Evolutionary conservation across 2,113 vertebrate genomes (phyloP).

Genomic region (Gasterosteus nipponicus): DNA sequence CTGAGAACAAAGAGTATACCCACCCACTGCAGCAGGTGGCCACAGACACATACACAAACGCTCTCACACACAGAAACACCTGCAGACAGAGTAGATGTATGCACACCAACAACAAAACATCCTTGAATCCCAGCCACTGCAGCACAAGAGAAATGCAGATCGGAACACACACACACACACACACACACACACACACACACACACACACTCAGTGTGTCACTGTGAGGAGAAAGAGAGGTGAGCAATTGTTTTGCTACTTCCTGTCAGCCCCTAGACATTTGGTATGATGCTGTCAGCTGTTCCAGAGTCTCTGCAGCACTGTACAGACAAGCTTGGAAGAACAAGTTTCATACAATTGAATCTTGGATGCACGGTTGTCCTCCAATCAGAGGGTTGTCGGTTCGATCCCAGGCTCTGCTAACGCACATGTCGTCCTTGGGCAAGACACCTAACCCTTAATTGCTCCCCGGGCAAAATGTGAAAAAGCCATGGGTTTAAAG

Average conservation of each 20-base stretch:
- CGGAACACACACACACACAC: background rate
- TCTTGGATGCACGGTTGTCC: too few relatives aligned
- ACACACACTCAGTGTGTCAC: too few relatives aligned
- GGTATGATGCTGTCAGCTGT: background rate
- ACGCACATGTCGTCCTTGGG: too few relatives aligned
- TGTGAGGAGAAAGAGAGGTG: background rate
- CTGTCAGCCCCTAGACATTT: background rate
- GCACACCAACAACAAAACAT: background rate
- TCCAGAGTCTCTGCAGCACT: background rate
- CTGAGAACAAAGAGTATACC: constrained; percentile 37
- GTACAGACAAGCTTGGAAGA: background rate
- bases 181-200: too few relatives aligned
- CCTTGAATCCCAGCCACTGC: background rate
- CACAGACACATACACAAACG: background rate
- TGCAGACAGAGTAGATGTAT: background rate
- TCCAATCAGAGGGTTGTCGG: too few relatives aligned
- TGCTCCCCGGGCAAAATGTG: too few relatives aligned
- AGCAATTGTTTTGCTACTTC: background rate
- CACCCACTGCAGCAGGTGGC: constrained; percentile 40
- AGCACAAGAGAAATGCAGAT: background rate
- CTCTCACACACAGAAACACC: background rate
- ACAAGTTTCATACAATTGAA: too few relatives aligned
- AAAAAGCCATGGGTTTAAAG: too few relatives aligned
- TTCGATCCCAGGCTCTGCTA: too few relatives aligned
- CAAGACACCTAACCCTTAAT: too few relatives aligned